Percentiles rank a stretch among this genome's conserved stretches.
Evolutionary conservation across 64 coral and sea anemone genomes (phyloP).

Genomic region (Stichodactyla helianthus): DNA sequence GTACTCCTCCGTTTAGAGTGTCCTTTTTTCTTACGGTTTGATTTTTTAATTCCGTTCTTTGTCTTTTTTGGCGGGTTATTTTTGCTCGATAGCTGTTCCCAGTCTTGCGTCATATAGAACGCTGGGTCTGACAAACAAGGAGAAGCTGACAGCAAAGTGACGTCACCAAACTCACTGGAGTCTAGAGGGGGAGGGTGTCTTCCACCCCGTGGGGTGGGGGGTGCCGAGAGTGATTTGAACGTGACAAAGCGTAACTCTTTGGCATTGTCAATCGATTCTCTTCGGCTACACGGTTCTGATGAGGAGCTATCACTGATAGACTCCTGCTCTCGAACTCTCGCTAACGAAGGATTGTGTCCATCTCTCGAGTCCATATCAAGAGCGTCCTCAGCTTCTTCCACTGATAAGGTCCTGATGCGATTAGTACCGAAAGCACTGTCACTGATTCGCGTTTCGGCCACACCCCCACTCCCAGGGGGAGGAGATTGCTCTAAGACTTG

Average conservation of each 20-base stretch:
- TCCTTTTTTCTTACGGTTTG: background rate
- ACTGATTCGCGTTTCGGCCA: background rate
- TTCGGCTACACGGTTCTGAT: slow-evolving; percentile 29
- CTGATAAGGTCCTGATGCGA: slow-evolving; percentile 26
- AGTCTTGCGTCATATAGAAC: background rate
- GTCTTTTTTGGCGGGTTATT: background rate
- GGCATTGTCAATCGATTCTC: slow-evolving; percentile 65
- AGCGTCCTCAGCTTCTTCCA: slow-evolving; percentile 76
- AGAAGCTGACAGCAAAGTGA: background rate
- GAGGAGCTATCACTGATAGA: slow-evolving; percentile 20
- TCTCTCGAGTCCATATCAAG: slow-evolving; percentile 45
- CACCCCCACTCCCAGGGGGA: slow-evolving; percentile 32
- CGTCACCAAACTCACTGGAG: slow-evolving; percentile 21
- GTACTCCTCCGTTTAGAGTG: background rate
- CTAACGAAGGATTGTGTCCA: slow-evolving; percentile 18
- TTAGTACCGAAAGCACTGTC: background rate
- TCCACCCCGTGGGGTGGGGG: slow-evolving; percentile 76
- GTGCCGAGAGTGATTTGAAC: slow-evolving; percentile 60
- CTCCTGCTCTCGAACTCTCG: slow-evolving; percentile 16
- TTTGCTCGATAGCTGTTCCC: background rate
- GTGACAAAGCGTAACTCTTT: background rate
- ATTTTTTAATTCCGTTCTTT: background rate
- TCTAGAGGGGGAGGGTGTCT: slow-evolving; percentile 51
- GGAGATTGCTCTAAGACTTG: slow-evolving; percentile 72
- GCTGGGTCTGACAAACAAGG: slow-evolving; percentile 21